Evolutionary conservation across 2,113 vertebrate genomes (phyloP), one percentile per base, ranked within the genome.

Genomic region (Sebastes fasciatus): DNA sequence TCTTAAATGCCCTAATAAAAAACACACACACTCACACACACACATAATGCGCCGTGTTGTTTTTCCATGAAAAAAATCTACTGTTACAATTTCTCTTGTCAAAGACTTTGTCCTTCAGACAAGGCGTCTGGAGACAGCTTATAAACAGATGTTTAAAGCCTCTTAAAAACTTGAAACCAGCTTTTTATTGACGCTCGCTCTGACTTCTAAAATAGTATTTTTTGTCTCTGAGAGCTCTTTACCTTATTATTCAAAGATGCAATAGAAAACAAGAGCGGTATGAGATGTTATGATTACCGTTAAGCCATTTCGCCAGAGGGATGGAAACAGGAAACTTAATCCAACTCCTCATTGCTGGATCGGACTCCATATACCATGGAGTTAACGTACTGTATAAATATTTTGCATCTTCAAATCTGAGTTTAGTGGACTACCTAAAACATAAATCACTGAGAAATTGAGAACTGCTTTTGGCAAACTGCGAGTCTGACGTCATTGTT

Each of bases 81-180:
- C 21, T 49, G 51, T 61, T 46, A 51, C 16, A 62, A 6, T 79
- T 66, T 60, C 14, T 85, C 42, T 46, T 61, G 52, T 85, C 79
- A 61, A 76, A 61, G n/a, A 61, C 23, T 61, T 58, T 77, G 71
- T 85, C 72, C 65, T 82, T 89, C 49, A 82, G 54, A 60, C 63
- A 23, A 86, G 13, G 5, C 6, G 40, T 79, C 90, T 78, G 63
- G 54, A 82, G 49, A 61, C 75, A 82, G 62, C 71, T 79, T 78
- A 77, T 86, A 71, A 87, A 86, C 19, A 87, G 80, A 87, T 82
- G 64, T 87, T 89, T 87, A 74, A 55, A 78, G 72, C 61, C 63
- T 80, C 66, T 6, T 86, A 80, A 85, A 92, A 57, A 54, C 14
- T 77, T 52, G 21, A 66, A 66, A 82, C 17, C 21, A 74, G 17